Conservation (phyloP, 2,113 vertebrate species). For the Oncorhynchus gorbuscha region DNA sequence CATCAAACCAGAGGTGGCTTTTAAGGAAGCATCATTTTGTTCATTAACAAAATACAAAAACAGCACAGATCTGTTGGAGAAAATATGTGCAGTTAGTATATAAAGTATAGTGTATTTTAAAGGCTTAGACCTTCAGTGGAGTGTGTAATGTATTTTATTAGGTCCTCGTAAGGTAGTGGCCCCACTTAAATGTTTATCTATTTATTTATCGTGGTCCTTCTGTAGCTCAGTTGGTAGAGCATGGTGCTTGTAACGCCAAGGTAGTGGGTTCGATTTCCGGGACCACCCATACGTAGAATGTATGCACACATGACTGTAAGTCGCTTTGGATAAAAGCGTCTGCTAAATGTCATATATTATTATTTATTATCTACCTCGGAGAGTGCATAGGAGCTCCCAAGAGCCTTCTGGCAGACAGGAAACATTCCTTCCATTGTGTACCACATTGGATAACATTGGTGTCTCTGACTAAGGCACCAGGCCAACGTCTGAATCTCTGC, state of each 20-base stretch:
- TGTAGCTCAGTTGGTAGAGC: too few species aligned
- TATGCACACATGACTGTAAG: too few species aligned
- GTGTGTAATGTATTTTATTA: constrained; percentile 7
- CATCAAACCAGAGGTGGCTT: constrained; percentile 1
- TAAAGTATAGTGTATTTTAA: neutral
- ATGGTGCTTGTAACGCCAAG: too few species aligned
- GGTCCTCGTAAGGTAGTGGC: neutral
- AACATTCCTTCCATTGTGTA: neutral
- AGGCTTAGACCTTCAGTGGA: neutral
- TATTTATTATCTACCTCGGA: neutral
- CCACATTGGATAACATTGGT: neutral
- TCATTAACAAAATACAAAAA: neutral
- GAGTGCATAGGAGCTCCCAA: neutral
- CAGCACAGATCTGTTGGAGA: neutral
- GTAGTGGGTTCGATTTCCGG: too few species aligned
- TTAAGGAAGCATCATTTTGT: neutral
- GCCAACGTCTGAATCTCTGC: neutral
- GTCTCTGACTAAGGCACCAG: neutral
- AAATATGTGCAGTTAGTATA: constrained; percentile 25
- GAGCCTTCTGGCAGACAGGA: neutral
- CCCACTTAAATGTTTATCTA: neutral
- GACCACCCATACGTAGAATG: too few species aligned
- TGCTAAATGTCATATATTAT: too few species aligned
- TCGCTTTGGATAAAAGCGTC: too few species aligned
- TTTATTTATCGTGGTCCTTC: too few species aligned